A percentile compares a stretch with the other conserved stretches of the same genome.
These are phyloP conservation scores for Caenorhabditis imperialis DNA, from an alignment of 2,888 invertebrate genomes.

Conservation along the genomic window DNA sequence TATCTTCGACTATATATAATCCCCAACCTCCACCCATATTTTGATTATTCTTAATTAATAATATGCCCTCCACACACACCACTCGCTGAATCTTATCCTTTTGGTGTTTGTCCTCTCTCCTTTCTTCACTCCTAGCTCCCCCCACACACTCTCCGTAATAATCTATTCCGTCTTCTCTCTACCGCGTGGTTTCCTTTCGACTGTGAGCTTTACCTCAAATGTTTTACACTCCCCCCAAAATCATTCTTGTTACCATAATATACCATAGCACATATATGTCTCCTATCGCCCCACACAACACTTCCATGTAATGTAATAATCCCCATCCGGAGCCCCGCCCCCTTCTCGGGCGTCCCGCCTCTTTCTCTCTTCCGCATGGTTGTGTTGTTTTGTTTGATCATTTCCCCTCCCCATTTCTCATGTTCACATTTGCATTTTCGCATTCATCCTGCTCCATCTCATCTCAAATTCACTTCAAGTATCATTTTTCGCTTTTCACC, in stretches of 20 bases:
- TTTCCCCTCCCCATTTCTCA: slow-evolving; percentile 3
- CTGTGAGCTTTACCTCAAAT: slow-evolving; percentile 40
- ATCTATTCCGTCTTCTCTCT: background rate
- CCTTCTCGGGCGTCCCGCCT: slow-evolving; percentile 22
- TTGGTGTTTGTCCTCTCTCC: slow-evolving; percentile 1
- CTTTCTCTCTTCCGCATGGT: slow-evolving; percentile 31
- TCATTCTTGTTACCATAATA: background rate
- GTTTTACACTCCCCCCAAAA: background rate
- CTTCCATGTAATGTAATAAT: slow-evolving; percentile 5
- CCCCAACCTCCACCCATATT: slow-evolving; percentile 3
- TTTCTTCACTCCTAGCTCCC: background rate
- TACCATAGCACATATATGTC: too few species aligned
- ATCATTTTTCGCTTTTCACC: background rate
- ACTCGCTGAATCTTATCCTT: slow-evolving; percentile 1
- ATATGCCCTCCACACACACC: background rate
- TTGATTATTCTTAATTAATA: slow-evolving; percentile 4
- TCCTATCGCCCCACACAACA: background rate
- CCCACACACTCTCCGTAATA: background rate
- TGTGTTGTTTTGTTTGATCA: slow-evolving; percentile 24
- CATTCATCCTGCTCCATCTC: slow-evolving; percentile 1
- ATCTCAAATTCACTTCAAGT: slow-evolving; percentile 12
- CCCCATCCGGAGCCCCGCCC: slow-evolving; percentile 20
- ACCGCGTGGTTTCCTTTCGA: slow-evolving; percentile 28
- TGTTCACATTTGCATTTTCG: slow-evolving; percentile 18
- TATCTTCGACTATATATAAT: background rate